Evolutionary conservation across 2,888 invertebrate species (phyloP), one percentile per base, ranked within the genome.

Genomic region (Sericinus montela): DNA sequence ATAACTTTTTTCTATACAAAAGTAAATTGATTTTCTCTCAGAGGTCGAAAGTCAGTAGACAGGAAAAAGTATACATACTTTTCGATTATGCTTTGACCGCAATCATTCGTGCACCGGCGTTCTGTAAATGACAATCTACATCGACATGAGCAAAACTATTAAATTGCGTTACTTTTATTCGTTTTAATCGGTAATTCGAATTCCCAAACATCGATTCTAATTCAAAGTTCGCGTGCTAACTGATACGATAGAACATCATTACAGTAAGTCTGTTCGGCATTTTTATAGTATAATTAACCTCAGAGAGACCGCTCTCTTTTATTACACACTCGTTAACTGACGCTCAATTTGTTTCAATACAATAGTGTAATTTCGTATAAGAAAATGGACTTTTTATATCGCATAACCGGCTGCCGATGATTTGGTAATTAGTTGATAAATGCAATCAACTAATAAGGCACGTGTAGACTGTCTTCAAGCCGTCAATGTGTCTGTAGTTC

Each of bases 291-390:
- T 45, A 44, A 45, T 49, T 45, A 49, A 45, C 10, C 34, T 30
- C 38, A 32, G 30, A 48, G 43, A 28, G 25, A 11, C 43, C 48
- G 44, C 34, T 44, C 37, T 43, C 49, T 44, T 44, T 45, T 49
- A 49, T 40, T 39, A 49, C 40, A 19, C 19, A 49, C 44, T 45
- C 39, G 49, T 49, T 49, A 44, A 29, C 39, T 8, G 49, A 32
- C 11, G 32, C 13, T 40, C 45, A 49, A 49, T 45, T 49, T 49
- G 44, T 49, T 49, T 40, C 35, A 49, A 49, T 49, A 49, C 49
- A 49, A 49, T 49, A 30, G 49, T 40, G 49, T 44, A 49, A 49
- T 49, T 40, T 49, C 16, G 48, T 44, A 13, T 34, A 39, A 11
- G 28, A 29, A 35, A 49, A 40, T 49, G 35, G 44, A 35, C 49